Evolutionary conservation across 2,113 vertebrate genomes (phyloP).

Genomic region (Campylomormyrus tamandua): DNA sequence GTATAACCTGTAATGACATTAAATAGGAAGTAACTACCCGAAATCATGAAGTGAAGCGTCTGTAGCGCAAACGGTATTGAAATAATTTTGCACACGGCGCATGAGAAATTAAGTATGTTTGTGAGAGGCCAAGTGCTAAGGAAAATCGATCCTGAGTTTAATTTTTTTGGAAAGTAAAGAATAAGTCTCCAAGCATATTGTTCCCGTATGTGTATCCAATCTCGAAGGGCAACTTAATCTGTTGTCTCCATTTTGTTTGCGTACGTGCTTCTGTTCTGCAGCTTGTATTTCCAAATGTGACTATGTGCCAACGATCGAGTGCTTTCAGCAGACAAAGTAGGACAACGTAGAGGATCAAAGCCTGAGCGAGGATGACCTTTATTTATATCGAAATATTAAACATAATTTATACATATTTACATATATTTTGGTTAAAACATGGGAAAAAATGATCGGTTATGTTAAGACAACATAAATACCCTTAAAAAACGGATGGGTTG

Average conservation of each 20-base stretch:
- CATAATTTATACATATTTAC: constrained; percentile 42
- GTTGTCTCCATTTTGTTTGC: background rate
- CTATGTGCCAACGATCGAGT: background rate
- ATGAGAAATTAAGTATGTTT: background rate
- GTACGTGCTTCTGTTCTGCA: background rate
- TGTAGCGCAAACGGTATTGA: background rate
- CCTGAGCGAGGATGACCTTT: constrained; percentile 29
- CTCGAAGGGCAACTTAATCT: background rate
- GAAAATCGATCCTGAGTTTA: background rate
- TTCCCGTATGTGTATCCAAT: background rate
- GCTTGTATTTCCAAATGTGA: background rate
- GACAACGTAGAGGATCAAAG: background rate
- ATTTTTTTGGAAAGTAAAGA: background rate
- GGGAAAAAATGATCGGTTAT: background rate
- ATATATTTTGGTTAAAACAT: constrained; percentile 37
- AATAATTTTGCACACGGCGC: background rate
- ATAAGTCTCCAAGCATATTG: background rate
- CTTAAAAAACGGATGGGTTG: background rate
- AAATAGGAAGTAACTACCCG: background rate
- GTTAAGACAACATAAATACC: constrained; percentile 5
- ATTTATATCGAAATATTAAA: constrained; percentile 41
- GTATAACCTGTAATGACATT: background rate
- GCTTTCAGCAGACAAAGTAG: background rate
- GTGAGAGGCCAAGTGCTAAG: background rate
- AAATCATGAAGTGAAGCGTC: background rate